These are phyloP conservation scores for Phaethon lepturus DNA, from an alignment of 2,113 vertebrate genomes.

Conservation along the genomic window DNA sequence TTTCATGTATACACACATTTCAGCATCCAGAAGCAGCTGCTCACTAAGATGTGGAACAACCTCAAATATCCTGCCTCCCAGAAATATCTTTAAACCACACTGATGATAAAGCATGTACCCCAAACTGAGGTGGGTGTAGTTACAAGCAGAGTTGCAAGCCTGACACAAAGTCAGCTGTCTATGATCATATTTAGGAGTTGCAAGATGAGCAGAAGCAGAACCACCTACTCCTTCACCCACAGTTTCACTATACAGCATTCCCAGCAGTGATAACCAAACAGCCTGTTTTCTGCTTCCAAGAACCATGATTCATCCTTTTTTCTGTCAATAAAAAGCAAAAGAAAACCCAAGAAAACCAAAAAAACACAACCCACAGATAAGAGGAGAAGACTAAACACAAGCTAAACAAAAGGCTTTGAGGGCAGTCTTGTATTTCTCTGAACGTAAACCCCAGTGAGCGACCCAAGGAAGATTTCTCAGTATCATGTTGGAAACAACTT, in stretches of 20 bases:
- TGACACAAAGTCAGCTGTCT: conserved; percentile 37
- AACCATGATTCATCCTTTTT: neutral
- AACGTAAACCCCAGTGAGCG: neutral
- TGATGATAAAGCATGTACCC: neutral
- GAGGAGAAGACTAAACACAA: neutral
- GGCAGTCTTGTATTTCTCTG: neutral
- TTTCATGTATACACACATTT: neutral
- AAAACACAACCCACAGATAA: neutral
- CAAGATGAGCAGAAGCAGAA: conserved; percentile 33
- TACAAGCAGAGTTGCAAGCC: neutral
- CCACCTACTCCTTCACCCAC: conserved; percentile 17
- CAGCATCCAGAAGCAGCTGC: neutral
- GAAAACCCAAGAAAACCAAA: neutral
- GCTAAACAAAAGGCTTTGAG: neutral
- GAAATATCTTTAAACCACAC: neutral
- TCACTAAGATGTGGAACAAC: neutral
- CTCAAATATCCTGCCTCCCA: neutral
- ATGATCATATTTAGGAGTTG: neutral
- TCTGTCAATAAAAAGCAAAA: neutral
- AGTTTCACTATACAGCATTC: neutral
- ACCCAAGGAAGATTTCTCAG: neutral
- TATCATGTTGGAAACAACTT: neutral
- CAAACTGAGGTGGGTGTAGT: neutral
- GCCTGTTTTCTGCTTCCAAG: conserved; percentile 4
- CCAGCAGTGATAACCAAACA: neutral